Base-by-base conservation (phyloP, 2,888 invertebrate genomes). In the Chaitophorus viminalis region DNA sequence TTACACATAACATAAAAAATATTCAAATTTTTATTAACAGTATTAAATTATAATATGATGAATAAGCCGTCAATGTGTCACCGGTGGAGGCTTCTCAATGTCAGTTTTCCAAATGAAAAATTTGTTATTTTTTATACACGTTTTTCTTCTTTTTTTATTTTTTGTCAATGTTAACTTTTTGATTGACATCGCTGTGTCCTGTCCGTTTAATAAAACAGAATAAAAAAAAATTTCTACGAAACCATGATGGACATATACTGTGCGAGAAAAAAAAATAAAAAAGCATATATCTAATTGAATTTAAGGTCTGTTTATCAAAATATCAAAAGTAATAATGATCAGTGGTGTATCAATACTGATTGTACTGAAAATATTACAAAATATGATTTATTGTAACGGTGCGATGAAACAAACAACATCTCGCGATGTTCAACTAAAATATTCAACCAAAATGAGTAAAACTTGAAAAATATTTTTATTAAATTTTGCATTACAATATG, bases 21-120 rank as follows among this genome's bases (percentile, higher is more conserved):
- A 84, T 76, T 46, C 25, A n/a, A 76, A 76, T 65, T 60, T 76
- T 76, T 83, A 65, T 54, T 36, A 75, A 36, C 54, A 33, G 54
- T 74, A 74, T 83, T 46, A 21, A 11, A 65, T 25, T 60, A 54
- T 54, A 31, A 25, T 65, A 65, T 65, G 75, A 84, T 65, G 65
- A 84, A 84, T 84, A 84, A 65, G 31, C 76, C 52, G 33, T 85
- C 84, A 77, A 85, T 85, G 33, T 85, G 76, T 85, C 76, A 85
- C 46, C 52, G n/a, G 3, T n/a, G 46, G 76, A 46, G 65, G 65
- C 76, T 85, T 77, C 46, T 85, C 84, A 76, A 84, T 68, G 76
- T 77, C 76, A 77, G 68, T 84, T 75, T 83, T 75, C n/a, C 29
- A 25, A 84, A 84, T 31, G 25, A 84, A 85, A 68, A 68, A 77